Evolutionary conservation across 92 coral and sea anemone genomes (phyloP).

Genomic region (Epizoanthus fatuus): DNA sequence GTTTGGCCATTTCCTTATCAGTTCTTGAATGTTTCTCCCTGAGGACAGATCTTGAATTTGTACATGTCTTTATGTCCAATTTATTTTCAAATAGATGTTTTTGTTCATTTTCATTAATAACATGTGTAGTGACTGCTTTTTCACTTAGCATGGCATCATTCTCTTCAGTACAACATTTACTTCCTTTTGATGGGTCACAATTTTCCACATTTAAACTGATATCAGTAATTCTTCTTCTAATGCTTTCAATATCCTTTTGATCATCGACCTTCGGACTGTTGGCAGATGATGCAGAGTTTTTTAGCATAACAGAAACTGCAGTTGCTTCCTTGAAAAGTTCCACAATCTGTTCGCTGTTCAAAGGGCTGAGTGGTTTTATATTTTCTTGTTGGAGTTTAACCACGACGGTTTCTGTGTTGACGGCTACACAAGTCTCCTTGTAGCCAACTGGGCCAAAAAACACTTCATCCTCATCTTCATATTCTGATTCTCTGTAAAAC

Average conservation of each 20-base stretch:
- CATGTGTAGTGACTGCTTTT: background rate
- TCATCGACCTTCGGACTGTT: slow-evolving; percentile 4
- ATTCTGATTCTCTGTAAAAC: slow-evolving; percentile 48
- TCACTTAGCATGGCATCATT: background rate
- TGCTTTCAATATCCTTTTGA: slow-evolving; percentile 1
- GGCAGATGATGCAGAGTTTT: slow-evolving; percentile 38
- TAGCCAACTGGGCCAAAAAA: slow-evolving; percentile 97
- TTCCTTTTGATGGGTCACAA: slow-evolving; percentile 6
- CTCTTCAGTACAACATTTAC: background rate
- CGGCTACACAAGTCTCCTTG: slow-evolving; percentile 91
- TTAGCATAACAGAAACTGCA: slow-evolving; percentile 82
- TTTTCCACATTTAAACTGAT: slow-evolving; percentile 19
- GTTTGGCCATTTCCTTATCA: background rate
- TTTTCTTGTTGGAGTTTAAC: slow-evolving; percentile 57
- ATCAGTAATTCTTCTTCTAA: slow-evolving; percentile 34
- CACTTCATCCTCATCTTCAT: slow-evolving; percentile 92
- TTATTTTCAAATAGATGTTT: background rate
- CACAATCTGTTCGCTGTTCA: slow-evolving; percentile 93
- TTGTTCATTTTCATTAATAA: background rate
- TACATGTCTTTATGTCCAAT: background rate
- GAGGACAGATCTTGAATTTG: slow-evolving; percentile 14
- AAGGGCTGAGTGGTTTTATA: slow-evolving; percentile 84
- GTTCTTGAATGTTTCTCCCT: slow-evolving; percentile 11
- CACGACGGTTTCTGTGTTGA: slow-evolving; percentile 46
- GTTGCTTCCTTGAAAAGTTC: slow-evolving; percentile 98